phyloP scores from a whole-genome alignment of 2,113 vertebrate species.

The Melanocharis versteri region DNA sequence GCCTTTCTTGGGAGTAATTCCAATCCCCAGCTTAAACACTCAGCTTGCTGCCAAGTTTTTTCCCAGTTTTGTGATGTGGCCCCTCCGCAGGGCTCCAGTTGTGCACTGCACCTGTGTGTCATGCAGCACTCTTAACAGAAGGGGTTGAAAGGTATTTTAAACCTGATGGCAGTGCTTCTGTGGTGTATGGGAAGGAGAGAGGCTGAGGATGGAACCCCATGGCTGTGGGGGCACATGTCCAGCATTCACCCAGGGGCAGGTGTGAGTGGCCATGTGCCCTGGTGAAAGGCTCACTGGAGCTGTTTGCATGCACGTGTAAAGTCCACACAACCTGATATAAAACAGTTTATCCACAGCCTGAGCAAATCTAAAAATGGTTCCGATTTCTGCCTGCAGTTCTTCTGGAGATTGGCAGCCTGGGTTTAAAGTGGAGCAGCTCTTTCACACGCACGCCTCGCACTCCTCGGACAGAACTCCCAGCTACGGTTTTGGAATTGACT shows the following conservation, averaged over 20 bases:
- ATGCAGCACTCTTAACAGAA: background rate
- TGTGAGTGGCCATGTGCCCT: background rate
- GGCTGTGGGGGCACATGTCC: background rate
- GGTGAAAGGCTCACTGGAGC: background rate
- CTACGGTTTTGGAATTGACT: rapidly evolving
- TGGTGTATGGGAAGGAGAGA: background rate
- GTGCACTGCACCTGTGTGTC: background rate
- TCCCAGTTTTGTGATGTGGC: background rate
- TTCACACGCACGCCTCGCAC: rapidly evolving
- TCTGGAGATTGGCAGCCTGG: background rate
- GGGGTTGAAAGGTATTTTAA: background rate
- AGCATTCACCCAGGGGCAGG: background rate
- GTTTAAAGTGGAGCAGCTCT: background rate
- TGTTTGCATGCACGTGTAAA: background rate
- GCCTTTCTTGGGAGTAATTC: background rate
- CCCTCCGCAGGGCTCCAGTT: background rate
- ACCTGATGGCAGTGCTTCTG: background rate
- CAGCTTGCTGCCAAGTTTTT: background rate
- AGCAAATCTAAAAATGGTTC: background rate
- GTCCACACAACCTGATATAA: background rate
- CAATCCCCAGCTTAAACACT: background rate
- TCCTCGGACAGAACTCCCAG: background rate
- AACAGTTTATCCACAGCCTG: background rate
- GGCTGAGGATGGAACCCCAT: rapidly evolving
- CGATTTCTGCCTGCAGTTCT: background rate